Base-by-base conservation (phyloP, 2,113 vertebrate species). In the Neodontobutis hainanensis region DNA sequence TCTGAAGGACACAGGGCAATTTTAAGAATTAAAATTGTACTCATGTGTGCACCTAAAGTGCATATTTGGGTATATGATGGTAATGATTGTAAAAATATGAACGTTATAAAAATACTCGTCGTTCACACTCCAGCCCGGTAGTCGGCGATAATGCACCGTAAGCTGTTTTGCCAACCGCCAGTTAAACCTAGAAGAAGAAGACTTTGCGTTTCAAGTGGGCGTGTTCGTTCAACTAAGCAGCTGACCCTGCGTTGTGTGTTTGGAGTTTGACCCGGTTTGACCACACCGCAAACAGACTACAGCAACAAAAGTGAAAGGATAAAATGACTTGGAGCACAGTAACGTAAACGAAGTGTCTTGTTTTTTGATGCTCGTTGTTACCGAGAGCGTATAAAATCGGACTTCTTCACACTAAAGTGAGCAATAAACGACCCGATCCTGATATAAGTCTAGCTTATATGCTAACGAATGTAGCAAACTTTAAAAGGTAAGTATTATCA, bases 261-360 rank as follows among this genome's bases (percentile, higher is more conserved):
- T 72, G 61, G 51, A 78, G 68, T 87, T 81, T 81, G 80, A 74
- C 38, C 68, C 49, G 77, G 68, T 87, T 81, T 81, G 80, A 74
- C 38, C 68, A 71, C 42, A 43, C 0, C n/a, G 34, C 34, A 9
- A 3, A 55, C 12, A 35, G 2, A 8, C 4, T 1, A 8, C 42
- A 16, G 45, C 6, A 4, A 1, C 32, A 11, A 44, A 74, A 58
- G 34, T 52, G 36, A 55, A 61, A 57, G 40, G 8, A 43, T 35
- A 85, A n/a, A 77, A 89, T 88, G 90, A 73, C 8, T 56, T 42
- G 40, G 52, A 36, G 63, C 48, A 65, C 19, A 2, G 9, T 61
- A 12, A 70, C 52, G 15, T 14, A 2, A 65, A 38, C 2, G 19
- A 14, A 45, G 4, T 0, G 38, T 52, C 8, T 46, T 5, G 49